Evolutionary conservation across 2,113 vertebrate species (phyloP).

Genomic region (Coracopsis vasa): DNA sequence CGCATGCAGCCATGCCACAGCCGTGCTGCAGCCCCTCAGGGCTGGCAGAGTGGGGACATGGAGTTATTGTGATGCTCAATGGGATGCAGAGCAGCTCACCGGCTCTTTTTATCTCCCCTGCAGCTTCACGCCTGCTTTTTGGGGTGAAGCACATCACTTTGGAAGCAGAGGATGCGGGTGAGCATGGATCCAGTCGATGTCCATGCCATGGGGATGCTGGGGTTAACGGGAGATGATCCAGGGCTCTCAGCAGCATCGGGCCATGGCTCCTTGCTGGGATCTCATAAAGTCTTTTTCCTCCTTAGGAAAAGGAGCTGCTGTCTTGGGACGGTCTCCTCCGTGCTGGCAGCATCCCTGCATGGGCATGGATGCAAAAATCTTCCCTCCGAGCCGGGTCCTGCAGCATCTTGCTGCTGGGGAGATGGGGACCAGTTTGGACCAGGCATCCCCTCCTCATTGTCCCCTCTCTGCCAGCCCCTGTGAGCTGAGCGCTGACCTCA

Average conservation of each 20-base stretch:
- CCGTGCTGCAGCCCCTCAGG: fast-evolving
- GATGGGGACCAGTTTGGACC: background rate
- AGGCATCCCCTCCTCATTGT: background rate
- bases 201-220: background rate
- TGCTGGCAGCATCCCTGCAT: background rate
- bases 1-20: background rate
- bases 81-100: background rate
- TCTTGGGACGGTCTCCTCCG: background rate
- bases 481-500: background rate
- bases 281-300: constrained; percentile 49
- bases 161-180: background rate
- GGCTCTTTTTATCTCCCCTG: background rate
- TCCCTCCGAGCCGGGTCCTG: background rate
- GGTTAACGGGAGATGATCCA: background rate
- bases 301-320: constrained; percentile 42
- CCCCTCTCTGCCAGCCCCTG: background rate
- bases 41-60: fast-evolving
- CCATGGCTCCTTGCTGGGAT: background rate
- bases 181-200: fast-evolving
- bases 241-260: background rate
- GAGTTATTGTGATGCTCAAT: background rate
- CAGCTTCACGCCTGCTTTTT: fast-evolving
- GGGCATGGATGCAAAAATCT: background rate
- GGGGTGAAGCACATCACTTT: background rate
- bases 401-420: background rate